Evolutionary conservation across 92 coral and sea anemone genomes (phyloP).

Genomic region (Pocillopora grandis): DNA sequence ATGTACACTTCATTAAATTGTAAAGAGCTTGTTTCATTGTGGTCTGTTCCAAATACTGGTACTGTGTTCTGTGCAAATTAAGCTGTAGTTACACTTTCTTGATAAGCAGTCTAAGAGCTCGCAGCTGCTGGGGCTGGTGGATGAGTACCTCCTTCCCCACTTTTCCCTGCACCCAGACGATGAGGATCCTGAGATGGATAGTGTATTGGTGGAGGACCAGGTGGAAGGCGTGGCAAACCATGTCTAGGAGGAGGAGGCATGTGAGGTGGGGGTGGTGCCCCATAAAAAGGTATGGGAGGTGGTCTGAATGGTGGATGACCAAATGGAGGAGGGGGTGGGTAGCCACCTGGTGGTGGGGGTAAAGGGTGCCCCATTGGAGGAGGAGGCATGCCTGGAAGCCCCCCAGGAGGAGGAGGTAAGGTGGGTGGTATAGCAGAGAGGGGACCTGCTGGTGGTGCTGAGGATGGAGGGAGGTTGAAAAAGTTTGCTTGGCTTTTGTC

Average conservation of each 20-base stretch:
- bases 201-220: slow-evolving; percentile 92
- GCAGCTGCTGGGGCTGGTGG: slow-evolving; percentile 45
- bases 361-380: slow-evolving; percentile 58
- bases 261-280: slow-evolving; percentile 80
- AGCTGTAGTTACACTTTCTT: neutral
- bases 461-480: slow-evolving; percentile 80
- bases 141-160: slow-evolving; percentile 70
- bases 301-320: slow-evolving; percentile 91
- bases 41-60: too few species aligned
- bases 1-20: too few species aligned
- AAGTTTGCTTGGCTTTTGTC: slow-evolving; percentile 76
- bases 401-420: slow-evolving; percentile 82
- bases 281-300: slow-evolving; percentile 76
- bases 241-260: slow-evolving; percentile 72
- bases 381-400: slow-evolving; percentile 77
- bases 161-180: slow-evolving; percentile 90
- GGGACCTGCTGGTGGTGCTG: slow-evolving; percentile 54
- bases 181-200: slow-evolving; percentile 99
- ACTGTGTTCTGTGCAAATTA: too few species aligned
- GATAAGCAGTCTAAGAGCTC: slow-evolving; percentile 17
- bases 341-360: slow-evolving; percentile 81
- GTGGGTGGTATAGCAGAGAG: slow-evolving; percentile 64
- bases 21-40: too few species aligned
- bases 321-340: slow-evolving; percentile 88
- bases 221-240: slow-evolving; percentile 79